Conservation (phyloP, 1,140 invertebrate genomes). For the Listronotus oregonensis region DNA sequence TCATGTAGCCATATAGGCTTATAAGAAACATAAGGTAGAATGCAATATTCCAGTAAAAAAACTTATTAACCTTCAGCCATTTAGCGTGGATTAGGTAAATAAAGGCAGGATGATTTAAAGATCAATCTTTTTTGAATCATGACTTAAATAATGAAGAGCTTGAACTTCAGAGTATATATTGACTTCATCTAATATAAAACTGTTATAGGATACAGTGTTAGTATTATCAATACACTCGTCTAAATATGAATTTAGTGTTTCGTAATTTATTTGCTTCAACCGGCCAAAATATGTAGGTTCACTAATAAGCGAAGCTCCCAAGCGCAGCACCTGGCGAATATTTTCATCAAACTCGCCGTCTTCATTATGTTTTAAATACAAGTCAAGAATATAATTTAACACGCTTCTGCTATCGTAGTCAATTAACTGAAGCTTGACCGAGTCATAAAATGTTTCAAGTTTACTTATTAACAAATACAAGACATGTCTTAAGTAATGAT, state of each 20-base stretch:
- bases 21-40: constrained; percentile 34
- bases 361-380: constrained; percentile 27
- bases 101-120: constrained; percentile 36
- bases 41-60: constrained; percentile 35
- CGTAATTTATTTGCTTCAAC: constrained; percentile 17
- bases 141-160: constrained; percentile 25
- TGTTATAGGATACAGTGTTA: constrained; percentile 33
- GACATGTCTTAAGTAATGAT: constrained; percentile 15
- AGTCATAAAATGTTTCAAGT: constrained; percentile 15
- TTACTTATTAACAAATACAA: constrained; percentile 21
- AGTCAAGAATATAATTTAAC: constrained; percentile 27
- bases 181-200: constrained; percentile 33
- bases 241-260: constrained; percentile 31
- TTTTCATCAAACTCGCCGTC: constrained; percentile 25
- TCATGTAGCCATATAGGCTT: constrained; percentile 30
- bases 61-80: constrained; percentile 26
- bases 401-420: constrained; percentile 1
- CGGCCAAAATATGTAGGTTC: neutral
- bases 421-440: neutral
- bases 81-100: constrained; percentile 36
- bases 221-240: constrained; percentile 36
- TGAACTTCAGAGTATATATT: constrained; percentile 27
- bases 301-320: constrained; percentile 28
- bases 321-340: constrained; percentile 32
- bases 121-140: constrained; percentile 26